A percentile compares a stretch with the other conserved stretches of the same genome.
phyloP scores from a whole-genome alignment of 2,797 vertebrate genomes.

The Sebastes wilsoni region DNA sequence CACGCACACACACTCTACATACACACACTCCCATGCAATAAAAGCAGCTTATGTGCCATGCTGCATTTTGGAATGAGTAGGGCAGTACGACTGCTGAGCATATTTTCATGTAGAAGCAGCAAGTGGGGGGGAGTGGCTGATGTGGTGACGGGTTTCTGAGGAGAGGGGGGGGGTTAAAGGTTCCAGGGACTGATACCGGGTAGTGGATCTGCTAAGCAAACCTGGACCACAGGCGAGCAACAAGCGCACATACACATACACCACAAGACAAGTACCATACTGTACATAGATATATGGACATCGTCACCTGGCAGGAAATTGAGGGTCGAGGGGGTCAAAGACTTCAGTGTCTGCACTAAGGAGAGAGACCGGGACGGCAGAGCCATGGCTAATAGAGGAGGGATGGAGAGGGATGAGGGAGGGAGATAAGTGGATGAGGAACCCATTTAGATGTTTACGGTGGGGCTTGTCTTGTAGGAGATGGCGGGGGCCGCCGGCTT shows the following conservation, averaged over 20 bases:
- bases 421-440: conserved; percentile 24
- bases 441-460: conserved; percentile 66
- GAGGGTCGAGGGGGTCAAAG: conserved; percentile 57
- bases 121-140: conserved; percentile 47
- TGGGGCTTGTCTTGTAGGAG: conserved; percentile 83
- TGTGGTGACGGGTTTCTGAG: conserved; percentile 3
- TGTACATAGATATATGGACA: conserved; percentile 81
- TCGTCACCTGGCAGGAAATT: conserved; percentile 74
- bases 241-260: conserved; percentile 79
- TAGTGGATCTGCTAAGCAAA: conserved; percentile 75
- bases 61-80: conserved; percentile 76
- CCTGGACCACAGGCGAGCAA: conserved; percentile 77
- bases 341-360: conserved; percentile 68
- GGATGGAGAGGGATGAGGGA: conserved; percentile 20
- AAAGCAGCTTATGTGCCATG: conserved; percentile 78
- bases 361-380: conserved; percentile 68
- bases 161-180: neutral
- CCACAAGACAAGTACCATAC: conserved; percentile 84
- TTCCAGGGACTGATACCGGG: conserved; percentile 57
- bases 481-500: conserved; percentile 84
- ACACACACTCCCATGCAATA: conserved; percentile 80
- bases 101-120: conserved; percentile 74
- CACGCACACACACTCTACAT: conserved; percentile 62
- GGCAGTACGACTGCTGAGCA: conserved; percentile 69
- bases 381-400: conserved; percentile 64